phyloP scores from a whole-genome alignment of 2,888 invertebrate species.

The Macaria liturata region DNA sequence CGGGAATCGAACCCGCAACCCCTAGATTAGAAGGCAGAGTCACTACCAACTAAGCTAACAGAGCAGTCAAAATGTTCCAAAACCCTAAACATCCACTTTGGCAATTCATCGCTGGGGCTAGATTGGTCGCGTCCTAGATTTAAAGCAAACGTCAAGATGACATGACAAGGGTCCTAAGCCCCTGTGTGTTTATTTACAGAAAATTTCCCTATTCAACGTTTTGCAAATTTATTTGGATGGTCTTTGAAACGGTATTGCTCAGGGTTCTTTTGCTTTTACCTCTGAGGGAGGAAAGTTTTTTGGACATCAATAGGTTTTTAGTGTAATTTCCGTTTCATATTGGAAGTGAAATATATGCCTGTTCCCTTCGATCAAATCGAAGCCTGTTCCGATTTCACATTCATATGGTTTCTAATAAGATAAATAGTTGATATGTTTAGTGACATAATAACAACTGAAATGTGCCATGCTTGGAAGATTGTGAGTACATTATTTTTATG shows the following conservation, averaged over 20 bases:
- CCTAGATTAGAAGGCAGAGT: too few relatives aligned
- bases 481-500: too few relatives aligned
- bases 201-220: constrained; percentile 10
- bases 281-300: too few relatives aligned
- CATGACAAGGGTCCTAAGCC: constrained; percentile 18
- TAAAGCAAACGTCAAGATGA: constrained; percentile 16
- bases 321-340: too few relatives aligned
- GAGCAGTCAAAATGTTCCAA: not conserved
- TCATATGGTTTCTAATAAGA: not conserved
- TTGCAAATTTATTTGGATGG: constrained; percentile 11
- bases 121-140: constrained; percentile 20
- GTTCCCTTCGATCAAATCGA: too few relatives aligned
- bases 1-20: too few relatives aligned
- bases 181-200: constrained; percentile 15
- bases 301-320: too few relatives aligned
- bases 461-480: too few relatives aligned
- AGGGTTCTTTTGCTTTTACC: too few relatives aligned
- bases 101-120: constrained; percentile 25
- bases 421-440: not conserved
- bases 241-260: not conserved
- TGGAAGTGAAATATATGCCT: too few relatives aligned
- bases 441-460: too few relatives aligned
- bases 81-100: not conserved
- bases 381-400: not conserved
- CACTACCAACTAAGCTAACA: too few relatives aligned